Conservation (phyloP, 2,113 vertebrate species). For the Mohoua ochrocephala region DNA sequence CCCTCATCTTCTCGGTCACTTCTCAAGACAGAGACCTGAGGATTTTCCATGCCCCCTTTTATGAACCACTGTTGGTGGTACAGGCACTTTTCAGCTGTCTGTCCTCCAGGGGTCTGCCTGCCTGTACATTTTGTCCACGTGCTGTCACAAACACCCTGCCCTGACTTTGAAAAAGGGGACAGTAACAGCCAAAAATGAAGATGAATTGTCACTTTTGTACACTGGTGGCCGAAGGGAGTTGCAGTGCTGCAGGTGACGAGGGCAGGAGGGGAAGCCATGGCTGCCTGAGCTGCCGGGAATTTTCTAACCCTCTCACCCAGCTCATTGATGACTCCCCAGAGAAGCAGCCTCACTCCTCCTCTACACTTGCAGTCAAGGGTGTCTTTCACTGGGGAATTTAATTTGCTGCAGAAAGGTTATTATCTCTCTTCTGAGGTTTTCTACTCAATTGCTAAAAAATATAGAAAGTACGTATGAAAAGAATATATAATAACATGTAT, state of each 20-base stretch:
- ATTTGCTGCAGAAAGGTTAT: not conserved
- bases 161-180: not conserved
- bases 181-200: not conserved
- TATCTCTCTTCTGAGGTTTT: not conserved
- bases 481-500: not conserved
- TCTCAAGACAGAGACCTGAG: not conserved
- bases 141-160: not conserved
- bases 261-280: not conserved
- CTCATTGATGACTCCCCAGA: not conserved
- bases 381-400: not conserved
- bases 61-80: not conserved
- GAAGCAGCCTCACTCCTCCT: not conserved
- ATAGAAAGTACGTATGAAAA: not conserved
- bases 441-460: not conserved
- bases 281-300: not conserved
- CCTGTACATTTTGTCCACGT: not conserved
- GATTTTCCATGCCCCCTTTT: not conserved
- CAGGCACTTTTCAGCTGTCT: not conserved
- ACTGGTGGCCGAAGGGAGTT: not conserved
- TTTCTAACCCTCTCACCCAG: not conserved
- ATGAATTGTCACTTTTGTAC: not conserved
- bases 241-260: not conserved
- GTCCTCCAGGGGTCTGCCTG: not conserved
- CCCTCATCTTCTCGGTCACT: not conserved
- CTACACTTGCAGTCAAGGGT: not conserved